phyloP scores from a whole-genome alignment of 2,888 invertebrate species.

The Volucella bombylans region DNA sequence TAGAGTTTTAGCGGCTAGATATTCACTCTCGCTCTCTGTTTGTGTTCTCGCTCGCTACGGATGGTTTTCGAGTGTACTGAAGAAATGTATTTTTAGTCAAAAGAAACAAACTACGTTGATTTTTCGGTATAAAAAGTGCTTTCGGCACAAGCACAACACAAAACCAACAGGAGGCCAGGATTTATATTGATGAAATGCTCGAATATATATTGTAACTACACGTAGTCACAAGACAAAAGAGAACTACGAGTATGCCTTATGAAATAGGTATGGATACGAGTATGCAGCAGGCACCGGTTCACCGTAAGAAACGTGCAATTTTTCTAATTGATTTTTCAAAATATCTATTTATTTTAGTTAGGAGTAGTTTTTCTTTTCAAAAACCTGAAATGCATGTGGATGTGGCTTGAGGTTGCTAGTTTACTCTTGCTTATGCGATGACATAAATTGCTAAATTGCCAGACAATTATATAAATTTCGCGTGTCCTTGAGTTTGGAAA shows the following conservation, averaged over 20 bases:
- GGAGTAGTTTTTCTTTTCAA: neutral
- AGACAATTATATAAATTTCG: neutral
- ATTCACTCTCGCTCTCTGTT: slow-evolving; percentile 62
- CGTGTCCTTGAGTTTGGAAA: too few species aligned
- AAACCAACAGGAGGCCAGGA: slow-evolving; percentile 44
- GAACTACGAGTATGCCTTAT: slow-evolving; percentile 32
- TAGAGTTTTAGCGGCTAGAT: slow-evolving; percentile 24
- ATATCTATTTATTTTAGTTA: neutral
- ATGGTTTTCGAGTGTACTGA: slow-evolving; percentile 42
- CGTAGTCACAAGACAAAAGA: slow-evolving; percentile 29
- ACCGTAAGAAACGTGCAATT: slow-evolving; percentile 13
- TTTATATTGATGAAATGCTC: slow-evolving; percentile 30
- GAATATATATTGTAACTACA: too few species aligned
- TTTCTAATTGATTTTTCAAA: slow-evolving; percentile 12
- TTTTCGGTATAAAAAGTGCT: slow-evolving; percentile 39
- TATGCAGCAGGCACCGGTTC: slow-evolving; percentile 22
- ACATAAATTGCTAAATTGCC: slow-evolving; percentile 25
- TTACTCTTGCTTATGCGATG: neutral
- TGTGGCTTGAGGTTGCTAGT: neutral
- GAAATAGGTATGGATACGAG: slow-evolving; percentile 5
- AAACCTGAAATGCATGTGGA: neutral
- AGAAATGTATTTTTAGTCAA: slow-evolving; percentile 63
- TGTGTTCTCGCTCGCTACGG: slow-evolving; percentile 32
- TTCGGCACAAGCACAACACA: slow-evolving; percentile 17
- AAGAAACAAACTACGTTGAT: slow-evolving; percentile 9